Evolutionary conservation across 2,113 vertebrate genomes (phyloP).

Genomic region (Galbula dea): DNA sequence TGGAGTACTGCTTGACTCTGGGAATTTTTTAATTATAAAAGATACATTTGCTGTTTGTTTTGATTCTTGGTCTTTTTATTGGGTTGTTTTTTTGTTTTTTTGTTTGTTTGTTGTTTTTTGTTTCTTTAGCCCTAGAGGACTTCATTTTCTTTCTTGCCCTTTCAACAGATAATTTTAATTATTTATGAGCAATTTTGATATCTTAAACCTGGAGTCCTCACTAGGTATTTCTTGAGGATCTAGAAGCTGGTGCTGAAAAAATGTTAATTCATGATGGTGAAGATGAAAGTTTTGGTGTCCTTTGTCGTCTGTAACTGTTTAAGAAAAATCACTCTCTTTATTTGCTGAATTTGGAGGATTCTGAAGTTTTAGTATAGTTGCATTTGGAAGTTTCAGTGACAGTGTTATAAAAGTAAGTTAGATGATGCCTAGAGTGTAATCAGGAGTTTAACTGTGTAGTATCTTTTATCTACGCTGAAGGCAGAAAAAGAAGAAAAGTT

Average conservation of each 20-base stretch:
- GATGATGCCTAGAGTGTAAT: background rate
- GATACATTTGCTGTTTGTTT: background rate
- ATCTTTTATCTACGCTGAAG: background rate
- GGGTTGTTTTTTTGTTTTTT: no score
- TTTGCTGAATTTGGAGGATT: background rate
- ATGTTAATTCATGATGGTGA: background rate
- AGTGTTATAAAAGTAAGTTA: background rate
- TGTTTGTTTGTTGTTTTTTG: no score
- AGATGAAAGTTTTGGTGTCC: background rate
- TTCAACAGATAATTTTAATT: background rate
- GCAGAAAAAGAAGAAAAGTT: background rate
- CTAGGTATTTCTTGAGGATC: background rate
- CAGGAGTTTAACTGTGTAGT: background rate
- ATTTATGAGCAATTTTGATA: background rate
- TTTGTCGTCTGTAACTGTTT: background rate
- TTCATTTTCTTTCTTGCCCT: background rate
- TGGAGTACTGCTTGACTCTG: background rate
- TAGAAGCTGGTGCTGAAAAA: background rate
- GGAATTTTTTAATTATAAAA: background rate
- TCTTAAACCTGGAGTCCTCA: background rate
- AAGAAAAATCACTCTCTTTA: background rate
- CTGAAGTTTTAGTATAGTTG: background rate
- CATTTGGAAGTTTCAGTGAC: background rate
- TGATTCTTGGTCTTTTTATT: no score
- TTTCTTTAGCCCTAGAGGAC: background rate